A percentile compares a stretch with the other conserved stretches of the same genome.
Conservation (phyloP, 2,113 vertebrate species). For the Brachyistius frenatus region DNA sequence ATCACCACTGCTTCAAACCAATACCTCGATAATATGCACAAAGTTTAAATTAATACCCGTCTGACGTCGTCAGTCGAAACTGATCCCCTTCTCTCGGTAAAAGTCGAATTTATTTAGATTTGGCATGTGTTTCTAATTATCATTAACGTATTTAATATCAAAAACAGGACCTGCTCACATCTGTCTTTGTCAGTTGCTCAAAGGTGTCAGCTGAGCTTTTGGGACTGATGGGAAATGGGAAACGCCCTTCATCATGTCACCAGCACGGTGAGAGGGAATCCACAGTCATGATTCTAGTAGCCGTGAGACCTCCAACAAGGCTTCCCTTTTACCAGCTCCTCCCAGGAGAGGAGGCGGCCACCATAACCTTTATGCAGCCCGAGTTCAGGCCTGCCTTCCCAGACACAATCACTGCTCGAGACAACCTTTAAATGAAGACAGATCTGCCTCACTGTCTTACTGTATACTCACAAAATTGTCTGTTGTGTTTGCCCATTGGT, state of each 20-base stretch:
- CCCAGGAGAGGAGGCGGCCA: conserved; percentile 41
- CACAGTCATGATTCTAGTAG: conserved; percentile 31
- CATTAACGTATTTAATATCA: too few relatives aligned
- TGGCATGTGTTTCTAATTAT: too few relatives aligned
- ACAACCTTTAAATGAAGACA: conserved; percentile 78
- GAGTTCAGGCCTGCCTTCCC: conserved; percentile 51
- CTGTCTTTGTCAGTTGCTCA: conserved; percentile 1
- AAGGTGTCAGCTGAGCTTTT: conserved; percentile 5
- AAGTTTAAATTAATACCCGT: too few relatives aligned
- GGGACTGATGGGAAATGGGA: conserved; percentile 26
- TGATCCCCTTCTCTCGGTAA: too few relatives aligned
- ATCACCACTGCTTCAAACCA: too few relatives aligned
- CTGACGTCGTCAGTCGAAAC: too few relatives aligned
- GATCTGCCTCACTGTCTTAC: conserved; percentile 57
- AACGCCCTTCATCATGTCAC: conserved; percentile 61
- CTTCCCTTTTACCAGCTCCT: conserved; percentile 69
- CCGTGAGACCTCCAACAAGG: conserved; percentile 52
- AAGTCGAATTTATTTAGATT: too few relatives aligned
- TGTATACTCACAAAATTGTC: conserved; percentile 59
- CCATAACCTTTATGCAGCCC: conserved; percentile 59
- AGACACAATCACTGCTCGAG: conserved; percentile 70
- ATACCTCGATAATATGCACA: too few relatives aligned
- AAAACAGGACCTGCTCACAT: background rate
- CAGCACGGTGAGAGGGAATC: conserved; percentile 27
- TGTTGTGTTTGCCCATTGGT: conserved; percentile 43